Evolutionary conservation across 2,888 invertebrate genomes (phyloP).

Genomic region (Orthosia incerta): DNA sequence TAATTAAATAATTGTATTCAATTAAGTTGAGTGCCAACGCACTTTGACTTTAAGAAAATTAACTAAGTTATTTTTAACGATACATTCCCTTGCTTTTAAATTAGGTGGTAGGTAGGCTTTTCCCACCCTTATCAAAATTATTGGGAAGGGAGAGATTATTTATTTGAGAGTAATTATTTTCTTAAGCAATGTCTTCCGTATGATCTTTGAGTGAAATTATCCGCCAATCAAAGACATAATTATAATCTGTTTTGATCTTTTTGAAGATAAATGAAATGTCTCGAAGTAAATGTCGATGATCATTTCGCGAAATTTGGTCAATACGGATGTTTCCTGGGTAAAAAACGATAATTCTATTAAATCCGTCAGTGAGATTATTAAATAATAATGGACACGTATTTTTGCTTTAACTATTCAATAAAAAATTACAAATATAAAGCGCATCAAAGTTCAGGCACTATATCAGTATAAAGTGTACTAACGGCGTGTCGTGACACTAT

Average conservation of each 20-base stretch:
- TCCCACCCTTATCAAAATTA: background rate
- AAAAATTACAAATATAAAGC: too few species aligned
- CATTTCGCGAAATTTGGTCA: background rate
- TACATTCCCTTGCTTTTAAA: conserved; percentile 31
- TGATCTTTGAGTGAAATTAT: conserved; percentile 2
- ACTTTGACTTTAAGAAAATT: conserved; percentile 35
- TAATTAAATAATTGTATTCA: conserved; percentile 54
- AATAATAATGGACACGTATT: too few species aligned
- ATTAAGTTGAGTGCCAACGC: conserved; percentile 33
- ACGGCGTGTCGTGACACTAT: too few species aligned
- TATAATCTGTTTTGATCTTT: conserved; percentile 1
- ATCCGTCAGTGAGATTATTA: too few species aligned
- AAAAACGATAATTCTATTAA: too few species aligned
- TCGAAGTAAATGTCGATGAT: background rate
- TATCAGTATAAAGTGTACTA: too few species aligned
- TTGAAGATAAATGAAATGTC: conserved; percentile 10
- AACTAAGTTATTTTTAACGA: conserved; percentile 22
- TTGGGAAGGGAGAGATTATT: background rate
- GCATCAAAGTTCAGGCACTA: too few species aligned
- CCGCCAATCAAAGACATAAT: background rate
- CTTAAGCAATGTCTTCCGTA: background rate
- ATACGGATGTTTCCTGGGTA: too few species aligned
- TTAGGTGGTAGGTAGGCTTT: background rate
- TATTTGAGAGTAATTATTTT: conserved; percentile 16
- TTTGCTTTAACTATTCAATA: too few species aligned